These are phyloP conservation scores for Asobara japonica DNA, from an alignment of 1,140 invertebrate species.

Conservation along the genomic window DNA sequence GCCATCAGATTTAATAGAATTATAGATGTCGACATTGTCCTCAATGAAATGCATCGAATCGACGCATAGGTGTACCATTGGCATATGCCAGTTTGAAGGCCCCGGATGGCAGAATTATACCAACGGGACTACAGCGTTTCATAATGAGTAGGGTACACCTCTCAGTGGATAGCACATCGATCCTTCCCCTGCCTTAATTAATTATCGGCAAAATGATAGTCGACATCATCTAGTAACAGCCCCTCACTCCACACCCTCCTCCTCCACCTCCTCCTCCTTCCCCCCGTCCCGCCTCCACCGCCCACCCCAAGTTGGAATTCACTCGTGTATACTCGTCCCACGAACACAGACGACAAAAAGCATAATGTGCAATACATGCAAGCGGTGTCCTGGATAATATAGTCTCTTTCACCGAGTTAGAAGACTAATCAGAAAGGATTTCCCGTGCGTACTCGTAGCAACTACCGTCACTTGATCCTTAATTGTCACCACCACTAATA, in stretches of 20 bases:
- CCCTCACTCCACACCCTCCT: neutral
- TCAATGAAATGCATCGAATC: conserved; percentile 18
- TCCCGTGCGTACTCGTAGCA: neutral
- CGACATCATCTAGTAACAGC: conserved; percentile 17
- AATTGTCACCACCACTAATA: neutral
- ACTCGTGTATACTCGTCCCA: neutral
- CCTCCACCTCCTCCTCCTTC: neutral
- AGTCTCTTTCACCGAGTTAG: neutral
- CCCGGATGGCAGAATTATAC: conserved; percentile 43
- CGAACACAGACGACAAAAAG: neutral
- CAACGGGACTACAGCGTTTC: conserved; percentile 48
- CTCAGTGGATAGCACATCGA: conserved; percentile 49
- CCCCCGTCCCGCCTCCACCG: neutral
- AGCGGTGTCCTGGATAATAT: neutral
- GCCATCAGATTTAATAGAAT: neutral
- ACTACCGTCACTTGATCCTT: neutral
- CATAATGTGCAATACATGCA: neutral
- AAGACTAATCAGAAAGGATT: neutral
- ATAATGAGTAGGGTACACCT: conserved; percentile 49
- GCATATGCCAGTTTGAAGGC: neutral
- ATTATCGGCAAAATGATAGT: conserved; percentile 49
- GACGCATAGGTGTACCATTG: neutral
- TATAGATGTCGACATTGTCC: neutral
- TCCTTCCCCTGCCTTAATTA: conserved; percentile 50
- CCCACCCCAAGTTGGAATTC: neutral